Percentiles rank a stretch among this genome's conserved stretches.
phyloP scores from a whole-genome alignment of 2,113 vertebrate genomes.

The Apeltes quadracus region DNA sequence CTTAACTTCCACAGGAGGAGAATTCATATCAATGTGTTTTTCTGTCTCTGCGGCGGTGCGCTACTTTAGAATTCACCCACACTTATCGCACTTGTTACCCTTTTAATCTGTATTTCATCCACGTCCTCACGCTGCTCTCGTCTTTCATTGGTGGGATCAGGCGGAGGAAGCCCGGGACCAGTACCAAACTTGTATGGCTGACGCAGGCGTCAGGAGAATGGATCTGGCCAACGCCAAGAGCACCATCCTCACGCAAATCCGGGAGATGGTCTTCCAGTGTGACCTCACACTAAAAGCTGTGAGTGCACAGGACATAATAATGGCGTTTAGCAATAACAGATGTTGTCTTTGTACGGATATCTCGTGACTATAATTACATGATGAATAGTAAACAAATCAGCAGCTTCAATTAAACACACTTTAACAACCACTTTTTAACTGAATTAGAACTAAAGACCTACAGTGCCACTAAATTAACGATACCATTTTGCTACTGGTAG shows the following conservation, averaged over 20 bases:
- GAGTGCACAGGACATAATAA: slow-evolving; percentile 62
- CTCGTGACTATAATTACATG: neutral
- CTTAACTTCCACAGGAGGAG: neutral
- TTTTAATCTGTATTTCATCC: neutral
- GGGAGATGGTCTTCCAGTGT: slow-evolving; percentile 93
- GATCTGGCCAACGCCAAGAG: slow-evolving; percentile 88
- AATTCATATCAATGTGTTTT: neutral
- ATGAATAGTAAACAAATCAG: neutral
- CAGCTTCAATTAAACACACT: neutral
- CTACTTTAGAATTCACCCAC: neutral
- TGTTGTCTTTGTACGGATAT: neutral
- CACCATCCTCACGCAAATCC: slow-evolving; percentile 88
- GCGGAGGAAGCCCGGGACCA: slow-evolving; percentile 93
- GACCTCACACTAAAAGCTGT: slow-evolving; percentile 98
- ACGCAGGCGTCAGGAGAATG: slow-evolving; percentile 85
- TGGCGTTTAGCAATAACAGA: neutral
- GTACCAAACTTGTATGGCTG: slow-evolving; percentile 88
- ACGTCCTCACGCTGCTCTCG: neutral
- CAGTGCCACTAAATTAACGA: neutral
- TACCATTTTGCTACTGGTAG: neutral
- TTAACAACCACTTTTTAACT: neutral
- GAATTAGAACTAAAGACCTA: neutral
- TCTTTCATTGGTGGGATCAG: slow-evolving; percentile 67
- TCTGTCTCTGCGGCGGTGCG: neutral
- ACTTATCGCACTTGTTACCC: neutral